Evolutionary conservation across 2,888 invertebrate species (phyloP).

Genomic region (Pheosia tremula): DNA sequence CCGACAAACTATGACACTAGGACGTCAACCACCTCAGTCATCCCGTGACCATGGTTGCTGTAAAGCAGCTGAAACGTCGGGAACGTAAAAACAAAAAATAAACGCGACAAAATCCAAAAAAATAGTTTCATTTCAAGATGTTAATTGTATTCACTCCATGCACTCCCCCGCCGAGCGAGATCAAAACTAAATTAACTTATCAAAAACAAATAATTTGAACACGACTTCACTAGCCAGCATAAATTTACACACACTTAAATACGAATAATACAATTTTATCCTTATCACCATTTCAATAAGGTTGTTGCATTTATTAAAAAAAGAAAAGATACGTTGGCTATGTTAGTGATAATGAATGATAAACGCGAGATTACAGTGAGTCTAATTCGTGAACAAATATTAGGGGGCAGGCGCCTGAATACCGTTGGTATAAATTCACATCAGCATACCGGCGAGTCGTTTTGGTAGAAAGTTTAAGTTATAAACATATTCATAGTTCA

Average conservation of each 20-base stretch:
- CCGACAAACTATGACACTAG: neutral
- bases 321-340: neutral
- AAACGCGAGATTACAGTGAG: constrained; percentile 4
- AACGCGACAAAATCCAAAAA: too few relatives aligned
- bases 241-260: neutral
- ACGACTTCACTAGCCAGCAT: neutral
- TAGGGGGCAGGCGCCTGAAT: neutral
- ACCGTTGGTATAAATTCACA: neutral
- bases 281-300: neutral
- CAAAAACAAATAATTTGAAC: constrained; percentile 2
- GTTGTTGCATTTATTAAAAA: neutral
- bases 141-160: neutral
- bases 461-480: neutral
- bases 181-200: constrained; percentile 7
- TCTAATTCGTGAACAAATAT: constrained; percentile 8
- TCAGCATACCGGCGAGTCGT: neutral
- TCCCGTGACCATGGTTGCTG: too few relatives aligned
- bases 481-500: neutral
- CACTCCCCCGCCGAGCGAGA: neutral
- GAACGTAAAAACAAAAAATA: too few relatives aligned
- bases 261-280: neutral
- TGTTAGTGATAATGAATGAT: constrained; percentile 2
- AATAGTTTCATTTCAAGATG: neutral
- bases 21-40: too few relatives aligned
- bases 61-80: too few relatives aligned